phyloP scores from a whole-genome alignment of 2,797 vertebrate genomes.

The Chelmon rostratus region DNA sequence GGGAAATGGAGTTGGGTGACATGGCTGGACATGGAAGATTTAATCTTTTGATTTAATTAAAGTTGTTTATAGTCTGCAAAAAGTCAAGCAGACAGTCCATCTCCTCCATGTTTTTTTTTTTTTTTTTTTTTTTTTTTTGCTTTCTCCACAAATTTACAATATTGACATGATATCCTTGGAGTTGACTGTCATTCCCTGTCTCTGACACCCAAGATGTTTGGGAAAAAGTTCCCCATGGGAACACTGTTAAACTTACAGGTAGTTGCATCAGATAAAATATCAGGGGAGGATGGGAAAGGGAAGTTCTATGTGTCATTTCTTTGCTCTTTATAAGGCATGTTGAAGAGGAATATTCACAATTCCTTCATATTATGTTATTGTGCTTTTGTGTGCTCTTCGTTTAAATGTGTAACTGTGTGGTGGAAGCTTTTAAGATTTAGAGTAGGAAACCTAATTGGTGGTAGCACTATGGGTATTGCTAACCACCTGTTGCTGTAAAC shows the following conservation, averaged over 20 bases:
- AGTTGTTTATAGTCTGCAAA: too few species aligned
- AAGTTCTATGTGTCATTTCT: conserved; percentile 7
- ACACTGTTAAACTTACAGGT: conserved; percentile 22
- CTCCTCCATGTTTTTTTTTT: neutral
- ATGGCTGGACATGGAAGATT: conserved; percentile 11
- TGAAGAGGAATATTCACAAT: neutral
- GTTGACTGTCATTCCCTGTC: neutral
- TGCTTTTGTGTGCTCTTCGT: neutral
- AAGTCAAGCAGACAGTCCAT: neutral
- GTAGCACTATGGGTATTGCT: neutral
- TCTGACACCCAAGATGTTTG: neutral
- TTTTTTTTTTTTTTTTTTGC: too few species aligned
- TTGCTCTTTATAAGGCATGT: neutral
- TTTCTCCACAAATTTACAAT: conserved; percentile 1
- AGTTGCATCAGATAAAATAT: conserved; percentile 28
- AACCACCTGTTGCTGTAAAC: neutral
- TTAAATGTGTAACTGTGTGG: neutral
- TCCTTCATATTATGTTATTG: neutral
- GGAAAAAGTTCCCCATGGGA: conserved; percentile 10
- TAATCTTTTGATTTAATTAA: too few species aligned
- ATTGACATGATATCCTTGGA: neutral
- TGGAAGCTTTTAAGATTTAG: neutral
- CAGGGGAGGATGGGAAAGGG: neutral
- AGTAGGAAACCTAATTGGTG: neutral
- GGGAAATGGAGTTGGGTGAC: neutral